Evolutionary conservation across 2,797 vertebrate genomes (phyloP), one percentile per base, ranked within the genome.

Genomic region (Chaenodraco wilsoni): DNA sequence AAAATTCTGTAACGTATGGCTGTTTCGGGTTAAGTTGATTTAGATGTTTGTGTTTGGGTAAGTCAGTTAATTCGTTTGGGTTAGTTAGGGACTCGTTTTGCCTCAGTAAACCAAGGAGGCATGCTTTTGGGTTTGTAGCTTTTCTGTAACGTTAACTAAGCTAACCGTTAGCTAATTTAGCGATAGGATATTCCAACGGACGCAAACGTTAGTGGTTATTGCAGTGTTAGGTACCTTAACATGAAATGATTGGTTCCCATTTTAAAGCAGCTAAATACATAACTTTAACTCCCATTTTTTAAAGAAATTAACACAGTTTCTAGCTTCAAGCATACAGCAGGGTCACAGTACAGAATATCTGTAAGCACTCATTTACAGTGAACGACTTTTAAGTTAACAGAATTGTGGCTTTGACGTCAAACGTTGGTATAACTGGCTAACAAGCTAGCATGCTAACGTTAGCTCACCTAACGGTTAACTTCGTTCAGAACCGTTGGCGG

Each of bases 391-490:
- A 17, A 5, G 48, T 50, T 50, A 17, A 5, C 23, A n/a, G 27
- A 16, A 0, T 2, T 76, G 44, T 16, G 14, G 1, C 51, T 21
- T 54, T 59, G 15, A 48, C n/a, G 41, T 13, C 19, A 1, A 62
- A 14, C 17, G 19, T 2, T 9, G 8, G 3, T 5, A 59, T 10
- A 2, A 9, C 50, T 19, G 50, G 66, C 64, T 66, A 61, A 19
- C 62, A 15, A 50, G 37, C 44, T 59, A 69, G 3, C 33, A 50
- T 72, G 84, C 85, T 88, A 88, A 60, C 46, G 19, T 5, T 76
- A 73, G 78, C 58, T 10, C 3, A 9, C 0, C 2, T 9, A 21
- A 3, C 11, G 3, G 27, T 33, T 60, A 1, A 17, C 16, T 9
- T 11, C n/a, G 13, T 2, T 9, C 1, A 14, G 0, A 61, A 8